phyloP scores from a whole-genome alignment of 2,797 vertebrate genomes.

The Clamator glandarius region DNA sequence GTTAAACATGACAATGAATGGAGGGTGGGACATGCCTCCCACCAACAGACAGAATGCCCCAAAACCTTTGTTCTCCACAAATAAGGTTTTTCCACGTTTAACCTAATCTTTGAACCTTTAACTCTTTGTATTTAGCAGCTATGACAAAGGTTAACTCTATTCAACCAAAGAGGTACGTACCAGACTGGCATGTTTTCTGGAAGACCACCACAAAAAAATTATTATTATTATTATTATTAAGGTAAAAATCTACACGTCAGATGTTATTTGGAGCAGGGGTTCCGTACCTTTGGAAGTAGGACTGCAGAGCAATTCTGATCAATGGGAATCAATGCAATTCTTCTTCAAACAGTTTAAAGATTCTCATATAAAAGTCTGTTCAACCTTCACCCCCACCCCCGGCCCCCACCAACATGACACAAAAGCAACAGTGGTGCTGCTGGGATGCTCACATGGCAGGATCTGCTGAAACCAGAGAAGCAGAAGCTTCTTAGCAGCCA shows the following conservation, averaged over 20 bases:
- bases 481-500: background rate
- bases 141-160: background rate
- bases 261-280: background rate
- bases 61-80: background rate
- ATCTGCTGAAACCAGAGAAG: background rate
- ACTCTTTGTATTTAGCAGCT: background rate
- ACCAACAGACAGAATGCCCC: background rate
- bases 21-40: background rate
- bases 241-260: background rate
- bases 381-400: background rate
- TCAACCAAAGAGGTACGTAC: background rate
- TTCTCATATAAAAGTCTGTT: background rate
- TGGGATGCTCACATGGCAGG: background rate
- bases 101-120: background rate
- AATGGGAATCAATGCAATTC: fast-evolving
- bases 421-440: background rate
- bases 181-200: background rate
- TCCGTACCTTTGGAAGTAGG: background rate
- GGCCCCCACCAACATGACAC: background rate
- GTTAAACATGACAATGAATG: background rate
- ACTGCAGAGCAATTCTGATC: background rate
- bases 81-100: background rate
- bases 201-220: background rate
- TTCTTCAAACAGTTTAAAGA: background rate
- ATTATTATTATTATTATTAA: background rate